Percentiles rank a stretch among this genome's conserved stretches.
Conservation (phyloP, 2,797 vertebrate species). For the Cossypha niveicapilla region DNA sequence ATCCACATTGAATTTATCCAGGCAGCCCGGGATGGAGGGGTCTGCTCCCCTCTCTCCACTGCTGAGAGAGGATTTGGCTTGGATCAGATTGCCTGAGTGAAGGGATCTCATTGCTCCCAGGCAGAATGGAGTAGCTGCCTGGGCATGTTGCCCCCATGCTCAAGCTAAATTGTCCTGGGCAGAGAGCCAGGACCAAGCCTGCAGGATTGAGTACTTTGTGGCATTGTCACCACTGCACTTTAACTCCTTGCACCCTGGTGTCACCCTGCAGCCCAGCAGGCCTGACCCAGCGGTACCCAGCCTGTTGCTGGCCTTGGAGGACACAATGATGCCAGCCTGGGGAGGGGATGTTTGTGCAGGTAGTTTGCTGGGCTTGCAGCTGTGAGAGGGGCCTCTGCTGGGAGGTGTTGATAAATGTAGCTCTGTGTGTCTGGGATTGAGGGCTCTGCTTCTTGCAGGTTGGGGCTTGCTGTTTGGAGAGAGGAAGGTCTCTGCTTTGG, state of each 20-base stretch:
- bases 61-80: background rate
- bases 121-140: background rate
- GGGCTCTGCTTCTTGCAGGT: background rate
- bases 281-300: background rate
- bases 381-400: background rate
- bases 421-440: background rate
- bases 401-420: background rate
- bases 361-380: background rate
- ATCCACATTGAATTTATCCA: background rate
- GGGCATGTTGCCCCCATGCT: background rate
- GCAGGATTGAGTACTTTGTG: background rate
- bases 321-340: background rate
- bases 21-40: background rate
- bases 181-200: background rate
- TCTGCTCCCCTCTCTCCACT: background rate
- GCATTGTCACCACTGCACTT: background rate
- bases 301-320: fast-evolving
- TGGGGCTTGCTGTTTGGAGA: background rate
- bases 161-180: background rate
- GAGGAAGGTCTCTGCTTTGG: background rate
- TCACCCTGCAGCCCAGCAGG: background rate
- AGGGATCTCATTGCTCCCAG: background rate
- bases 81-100: background rate
- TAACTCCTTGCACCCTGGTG: background rate
- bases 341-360: background rate